Base-by-base conservation (phyloP, 2,113 vertebrate species). In the Panurus biarmicus region DNA sequence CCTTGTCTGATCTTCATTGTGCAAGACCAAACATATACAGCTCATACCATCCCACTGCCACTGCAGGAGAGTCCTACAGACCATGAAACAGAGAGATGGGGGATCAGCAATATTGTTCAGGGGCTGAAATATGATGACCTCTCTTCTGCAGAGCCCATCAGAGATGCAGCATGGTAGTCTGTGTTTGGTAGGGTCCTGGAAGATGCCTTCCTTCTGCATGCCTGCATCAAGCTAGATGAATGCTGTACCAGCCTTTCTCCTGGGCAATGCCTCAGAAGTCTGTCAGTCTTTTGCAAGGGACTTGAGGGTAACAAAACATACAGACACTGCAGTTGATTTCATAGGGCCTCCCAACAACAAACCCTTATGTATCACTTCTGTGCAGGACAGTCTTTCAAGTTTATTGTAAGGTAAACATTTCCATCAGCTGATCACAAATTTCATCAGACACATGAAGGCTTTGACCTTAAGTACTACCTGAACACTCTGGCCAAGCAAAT, bases 401-500 rank as follows among this genome's bases (percentile, higher is more conserved):
- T 73, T 77, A 83, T 62, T 70, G 54, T 40, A 76, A 73, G 35
- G 24, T 62, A 89, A 94, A 65, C 6, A 12, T 50, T 93, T 88
- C 65, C 65, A 69, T 50, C 45, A 71, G 33, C 21, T 71, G 82
- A 74, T 86, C 65, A 48, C 18, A 56, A 17, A 90, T 70, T 89
- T 90, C 40, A 77, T 74, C 75, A 93, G 24, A 51, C 3, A 4
- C 40, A 23, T 35, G 62, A 66, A 77, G 26, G 31, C 16, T 83
- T 93, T 26, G 5, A 64, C 77, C 56, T 66, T 26, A 80, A 56
- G 31, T 60, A 31, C 79, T 16, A 80, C 44, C 25, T 60, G 44
- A 82, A 60, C 15, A n/a, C 23, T 65, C 45, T 58, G 33, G 45
- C n/a, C 81, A 83, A 96, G 62, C 17, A 79, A 92, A 83, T 56